phyloP scores from a whole-genome alignment of 2,797 vertebrate genomes.

The Adrianichthys oophorus region DNA sequence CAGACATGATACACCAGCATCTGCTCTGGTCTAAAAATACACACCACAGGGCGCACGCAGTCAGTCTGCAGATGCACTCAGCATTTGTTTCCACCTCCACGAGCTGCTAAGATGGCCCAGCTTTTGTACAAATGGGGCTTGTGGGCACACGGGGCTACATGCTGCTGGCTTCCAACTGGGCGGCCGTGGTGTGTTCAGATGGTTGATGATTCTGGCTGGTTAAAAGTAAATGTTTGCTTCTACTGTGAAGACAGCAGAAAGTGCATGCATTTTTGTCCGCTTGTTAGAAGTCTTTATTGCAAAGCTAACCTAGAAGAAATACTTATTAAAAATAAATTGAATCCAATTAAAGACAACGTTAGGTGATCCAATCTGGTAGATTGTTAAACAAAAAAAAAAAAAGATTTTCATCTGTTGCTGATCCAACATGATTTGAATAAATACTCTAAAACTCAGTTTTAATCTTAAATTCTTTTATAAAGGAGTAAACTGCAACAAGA shows the following conservation, averaged over 20 bases:
- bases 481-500: too few species aligned
- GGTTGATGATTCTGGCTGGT: slow-evolving; percentile 2
- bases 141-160: slow-evolving; percentile 42
- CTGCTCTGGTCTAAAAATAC: slow-evolving; percentile 80
- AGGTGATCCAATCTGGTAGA: too few species aligned
- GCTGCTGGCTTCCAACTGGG: slow-evolving; percentile 38
- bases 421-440: neutral
- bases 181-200: slow-evolving; percentile 19
- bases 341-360: too few species aligned
- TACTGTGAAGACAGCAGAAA: neutral
- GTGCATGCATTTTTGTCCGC: neutral
- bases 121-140: slow-evolving; percentile 61
- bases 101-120: slow-evolving; percentile 63
- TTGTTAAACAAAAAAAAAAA: too few species aligned
- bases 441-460: neutral
- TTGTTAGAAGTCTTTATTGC: neutral
- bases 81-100: slow-evolving; percentile 68
- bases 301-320: neutral
- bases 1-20: slow-evolving; percentile 77
- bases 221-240: slow-evolving; percentile 6
- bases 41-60: slow-evolving; percentile 67
- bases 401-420: too few species aligned
- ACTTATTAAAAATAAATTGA: neutral
- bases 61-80: slow-evolving; percentile 71
- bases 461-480: neutral